Percentiles rank a stretch among this genome's conserved stretches.
Evolutionary conservation across 2,888 invertebrate genomes (phyloP).

Genomic region (Blera fallax): DNA sequence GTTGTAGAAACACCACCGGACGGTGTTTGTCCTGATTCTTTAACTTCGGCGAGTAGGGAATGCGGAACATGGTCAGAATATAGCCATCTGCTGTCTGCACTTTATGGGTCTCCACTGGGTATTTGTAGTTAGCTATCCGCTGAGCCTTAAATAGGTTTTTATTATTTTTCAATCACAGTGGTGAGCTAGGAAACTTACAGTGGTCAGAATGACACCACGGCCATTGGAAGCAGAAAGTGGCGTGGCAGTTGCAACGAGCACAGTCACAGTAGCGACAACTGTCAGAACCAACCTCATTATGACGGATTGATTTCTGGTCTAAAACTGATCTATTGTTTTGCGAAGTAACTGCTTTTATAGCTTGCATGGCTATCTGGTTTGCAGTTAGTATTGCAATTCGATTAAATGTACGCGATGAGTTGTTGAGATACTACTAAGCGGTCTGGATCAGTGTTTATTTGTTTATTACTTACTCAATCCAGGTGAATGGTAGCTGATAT

Average conservation of each 20-base stretch:
- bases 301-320: background rate
- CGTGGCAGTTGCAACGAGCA: no score
- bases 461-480: background rate
- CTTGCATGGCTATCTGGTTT: background rate
- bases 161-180: background rate
- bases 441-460: background rate
- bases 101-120: slow-evolving; percentile 70
- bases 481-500: background rate
- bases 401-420: background rate
- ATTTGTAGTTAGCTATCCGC: slow-evolving; percentile 77
- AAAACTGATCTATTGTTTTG: background rate
- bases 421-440: background rate
- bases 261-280: background rate
- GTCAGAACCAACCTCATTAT: background rate
- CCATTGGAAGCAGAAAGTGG: background rate
- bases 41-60: slow-evolving; percentile 73
- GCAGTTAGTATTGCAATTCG: background rate
- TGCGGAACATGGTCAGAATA: slow-evolving; percentile 73
- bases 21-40: slow-evolving; percentile 46
- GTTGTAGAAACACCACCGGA: slow-evolving; percentile 84
- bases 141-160: slow-evolving; percentile 74
- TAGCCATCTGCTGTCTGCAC: slow-evolving; percentile 73
- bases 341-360: slow-evolving; percentile 9
- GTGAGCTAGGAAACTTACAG: slow-evolving; percentile 17
- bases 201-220: background rate